Percentiles rank a stretch among this genome's conserved stretches.
phyloP scores from a whole-genome alignment of 2,888 invertebrate species.

The Sthenelais limicola region DNA sequence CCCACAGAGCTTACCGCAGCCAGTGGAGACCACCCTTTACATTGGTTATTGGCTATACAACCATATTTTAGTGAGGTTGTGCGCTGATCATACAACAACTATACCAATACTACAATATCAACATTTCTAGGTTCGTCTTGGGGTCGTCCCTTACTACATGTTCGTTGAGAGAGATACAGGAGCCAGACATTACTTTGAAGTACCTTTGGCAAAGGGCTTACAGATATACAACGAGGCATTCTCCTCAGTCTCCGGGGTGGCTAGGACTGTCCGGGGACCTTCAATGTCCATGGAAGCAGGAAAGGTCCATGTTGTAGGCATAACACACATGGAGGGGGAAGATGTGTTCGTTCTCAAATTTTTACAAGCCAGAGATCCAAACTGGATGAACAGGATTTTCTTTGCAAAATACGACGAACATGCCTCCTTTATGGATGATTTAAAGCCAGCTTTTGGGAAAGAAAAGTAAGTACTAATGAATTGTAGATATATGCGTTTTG shows the following conservation, averaged over 20 bases:
- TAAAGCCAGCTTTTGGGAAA: slow-evolving; percentile 39
- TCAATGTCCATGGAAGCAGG: slow-evolving; percentile 41
- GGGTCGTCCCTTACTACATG: slow-evolving; percentile 43
- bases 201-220: slow-evolving; percentile 28
- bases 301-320: slow-evolving; percentile 41
- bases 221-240: slow-evolving; percentile 33
- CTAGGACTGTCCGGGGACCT: slow-evolving; percentile 39
- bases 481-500: not conserved
- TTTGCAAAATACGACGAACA: slow-evolving; percentile 41
- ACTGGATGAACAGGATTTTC: slow-evolving; percentile 29
- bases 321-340: slow-evolving; percentile 15
- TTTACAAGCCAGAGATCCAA: slow-evolving; percentile 37
- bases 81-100: no score
- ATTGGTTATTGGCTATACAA: no score
- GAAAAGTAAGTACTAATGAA: slow-evolving; percentile 1
- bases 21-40: no score
- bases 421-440: slow-evolving; percentile 40
- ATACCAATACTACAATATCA: no score
- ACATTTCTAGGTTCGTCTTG: slow-evolving; percentile 38
- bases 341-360: slow-evolving; percentile 42
- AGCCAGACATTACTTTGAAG: slow-evolving; percentile 44
- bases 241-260: slow-evolving; percentile 20
- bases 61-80: no score
- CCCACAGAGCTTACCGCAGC: no score
- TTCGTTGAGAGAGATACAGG: slow-evolving; percentile 42